Evolutionary conservation across 2,113 vertebrate species (phyloP).

Genomic region (Bungarus multicinctus): DNA sequence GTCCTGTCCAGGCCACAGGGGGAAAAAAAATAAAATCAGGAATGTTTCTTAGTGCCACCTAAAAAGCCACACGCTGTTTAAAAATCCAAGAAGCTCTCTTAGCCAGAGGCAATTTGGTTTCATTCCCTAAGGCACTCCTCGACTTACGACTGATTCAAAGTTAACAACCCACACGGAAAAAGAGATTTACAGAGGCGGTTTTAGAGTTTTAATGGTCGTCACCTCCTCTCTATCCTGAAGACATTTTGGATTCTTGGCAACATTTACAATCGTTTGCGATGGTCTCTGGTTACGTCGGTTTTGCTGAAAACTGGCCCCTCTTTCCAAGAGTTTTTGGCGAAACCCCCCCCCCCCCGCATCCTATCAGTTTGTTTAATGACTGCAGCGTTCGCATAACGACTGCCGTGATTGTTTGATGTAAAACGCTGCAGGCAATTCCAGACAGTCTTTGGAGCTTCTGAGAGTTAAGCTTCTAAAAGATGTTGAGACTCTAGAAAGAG

Average conservation of each 20-base stretch:
- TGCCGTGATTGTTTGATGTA: no score
- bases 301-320: no score
- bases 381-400: rapidly evolving
- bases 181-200: not conserved
- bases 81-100: not conserved
- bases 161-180: not conserved
- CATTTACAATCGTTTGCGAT: no score
- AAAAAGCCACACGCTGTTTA: not conserved
- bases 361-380: no score
- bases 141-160: not conserved
- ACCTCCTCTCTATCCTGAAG: no score
- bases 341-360: no score
- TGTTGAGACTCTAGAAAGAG: no score
- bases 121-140: not conserved
- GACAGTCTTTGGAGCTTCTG: not conserved
- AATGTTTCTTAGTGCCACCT: not conserved
- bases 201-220: not conserved
- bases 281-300: no score
- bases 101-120: not conserved
- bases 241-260: no score
- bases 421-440: not conserved
- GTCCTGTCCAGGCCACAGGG: not conserved
- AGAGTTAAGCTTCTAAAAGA: no score
- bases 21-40: not conserved
- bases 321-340: no score